Base-by-base conservation (phyloP, 2,113 vertebrate genomes). In the Lagopus muta region DNA sequence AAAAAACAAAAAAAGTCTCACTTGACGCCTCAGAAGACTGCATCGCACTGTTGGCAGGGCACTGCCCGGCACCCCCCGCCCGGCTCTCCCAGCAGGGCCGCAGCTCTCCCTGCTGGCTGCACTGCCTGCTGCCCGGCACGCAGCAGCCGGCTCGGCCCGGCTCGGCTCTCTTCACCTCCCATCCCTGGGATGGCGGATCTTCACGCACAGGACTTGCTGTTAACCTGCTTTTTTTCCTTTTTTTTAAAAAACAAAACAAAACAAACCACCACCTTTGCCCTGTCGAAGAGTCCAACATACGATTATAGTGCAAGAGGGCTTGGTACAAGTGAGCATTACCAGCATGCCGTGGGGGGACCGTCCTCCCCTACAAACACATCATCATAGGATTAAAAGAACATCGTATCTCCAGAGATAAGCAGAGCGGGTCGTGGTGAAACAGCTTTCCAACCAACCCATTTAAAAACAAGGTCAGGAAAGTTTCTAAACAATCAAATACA, bases 21-120 rank as follows among this genome's bases (percentile, higher is more conserved):
- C 95, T 96, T 96, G 94, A 90, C 89, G 95, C 88, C 95, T 93
- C 96, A 95, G 92, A 92, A 96, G 92, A 92, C 95, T 91, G 95
- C 95, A 93, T 94, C 85, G 94, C 94, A 86, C 82, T 92, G 47
- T 82, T 82, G 91, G 89, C 5, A 77, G 91, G 86, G 82, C 57
- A 15, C 50, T 11, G 0, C 50, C 25, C 13, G 50, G 13, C 27
- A 14, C 25, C 52, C 25, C 52, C 7, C 14, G 8, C 52, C 15
- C 25, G 27, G 52, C 52, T 27, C 60, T 72, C 84, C 82, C 6
- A 14, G 30, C 5, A 12, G 62, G 58, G 79, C n/a, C 77, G 88
- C 82, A 52, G 45, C n/a, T 42, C 15, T 55, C 80, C 65, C 76
- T 50, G 69, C 88, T 50, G 3, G 57, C 67, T 50, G 58, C 67